Percentiles rank a stretch among this genome's conserved stretches.
phyloP scores from a whole-genome alignment of 2,113 vertebrate species.

The Trogon melanurus region DNA sequence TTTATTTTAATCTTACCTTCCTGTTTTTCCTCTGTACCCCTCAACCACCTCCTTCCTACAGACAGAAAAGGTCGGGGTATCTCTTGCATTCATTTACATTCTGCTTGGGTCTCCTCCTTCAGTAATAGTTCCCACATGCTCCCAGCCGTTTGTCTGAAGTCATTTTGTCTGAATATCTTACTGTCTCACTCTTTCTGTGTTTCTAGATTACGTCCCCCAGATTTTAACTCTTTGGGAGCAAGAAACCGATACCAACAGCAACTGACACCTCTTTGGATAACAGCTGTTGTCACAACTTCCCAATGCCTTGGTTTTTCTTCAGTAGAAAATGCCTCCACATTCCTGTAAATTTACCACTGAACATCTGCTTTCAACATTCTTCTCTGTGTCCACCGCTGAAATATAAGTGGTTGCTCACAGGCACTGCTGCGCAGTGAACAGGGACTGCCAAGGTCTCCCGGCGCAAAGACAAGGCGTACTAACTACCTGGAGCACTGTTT shows the following conservation, averaged over 20 bases:
- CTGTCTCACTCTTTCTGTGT: background rate
- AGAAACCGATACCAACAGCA: background rate
- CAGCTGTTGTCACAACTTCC: background rate
- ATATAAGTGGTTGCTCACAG: fast-evolving
- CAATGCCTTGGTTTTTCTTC: background rate
- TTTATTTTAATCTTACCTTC: background rate
- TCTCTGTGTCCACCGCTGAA: background rate
- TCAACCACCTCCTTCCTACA: background rate
- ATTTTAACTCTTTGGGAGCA: background rate
- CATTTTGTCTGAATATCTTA: background rate
- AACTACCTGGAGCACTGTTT: background rate
- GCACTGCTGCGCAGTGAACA: background rate
- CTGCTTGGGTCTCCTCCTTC: background rate
- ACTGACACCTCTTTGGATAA: background rate
- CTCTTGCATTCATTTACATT: background rate
- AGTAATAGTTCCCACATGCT: conserved; percentile 38
- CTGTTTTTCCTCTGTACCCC: background rate
- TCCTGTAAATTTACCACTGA: background rate
- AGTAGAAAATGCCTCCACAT: fast-evolving
- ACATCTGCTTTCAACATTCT: background rate
- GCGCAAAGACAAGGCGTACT: background rate
- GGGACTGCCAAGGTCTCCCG: background rate
- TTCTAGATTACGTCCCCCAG: background rate
- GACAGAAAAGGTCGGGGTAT: background rate
- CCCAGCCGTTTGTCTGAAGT: background rate